Base-by-base conservation (phyloP, 2,888 invertebrate species). In the Ellobium chinense region DNA sequence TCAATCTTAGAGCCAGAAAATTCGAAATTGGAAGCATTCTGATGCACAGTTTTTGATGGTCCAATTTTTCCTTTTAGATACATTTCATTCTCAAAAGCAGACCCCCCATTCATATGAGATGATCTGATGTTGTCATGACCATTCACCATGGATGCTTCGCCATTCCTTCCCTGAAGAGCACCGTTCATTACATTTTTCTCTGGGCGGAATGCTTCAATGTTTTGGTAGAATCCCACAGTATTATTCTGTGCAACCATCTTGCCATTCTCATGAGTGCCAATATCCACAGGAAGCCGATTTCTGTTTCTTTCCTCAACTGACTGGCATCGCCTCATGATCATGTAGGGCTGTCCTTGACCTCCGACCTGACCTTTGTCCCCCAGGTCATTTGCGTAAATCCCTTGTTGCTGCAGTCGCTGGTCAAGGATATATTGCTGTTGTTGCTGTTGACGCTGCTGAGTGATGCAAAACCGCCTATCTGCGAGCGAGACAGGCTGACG, bases 281-380 rank as follows among this genome's bases (percentile, higher is more conserved):
- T 60, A n/a, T 34, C 29, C 0, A 29, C 7, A 3, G 62, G 46
- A 21, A 63, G 56, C 0, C 24, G 27, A 2, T 7, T 34, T 29
- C 54, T 27, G 63, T 69, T 24, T 27, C 56, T n/a, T 27, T 70
- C 79, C 14, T 63, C 79, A 29, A 70, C 31, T n/a, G 79, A 79
- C 56, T 79, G 79, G 56, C 79, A 79, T 9, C 79, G 54, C 31
- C 79, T 18, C 31, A 79, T 79, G 34, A 65, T 46, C 29, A 31
- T 24, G 24, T 46, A 36, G 9, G 79, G 72, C 31, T 69, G 56
- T 27, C 36, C 31, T 2, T 72, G 65, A 2, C 27, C 54, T 18
- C 14, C 56, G 14, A 14, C 29, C 56, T 46, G 5, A n/a, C 58
- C 29, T 36, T 29, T n/a, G 9, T 36, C 7, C 24, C 29, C 3